Conservation (phyloP, 2,113 vertebrate species). For the Thalassarche chlororhynchos region DNA sequence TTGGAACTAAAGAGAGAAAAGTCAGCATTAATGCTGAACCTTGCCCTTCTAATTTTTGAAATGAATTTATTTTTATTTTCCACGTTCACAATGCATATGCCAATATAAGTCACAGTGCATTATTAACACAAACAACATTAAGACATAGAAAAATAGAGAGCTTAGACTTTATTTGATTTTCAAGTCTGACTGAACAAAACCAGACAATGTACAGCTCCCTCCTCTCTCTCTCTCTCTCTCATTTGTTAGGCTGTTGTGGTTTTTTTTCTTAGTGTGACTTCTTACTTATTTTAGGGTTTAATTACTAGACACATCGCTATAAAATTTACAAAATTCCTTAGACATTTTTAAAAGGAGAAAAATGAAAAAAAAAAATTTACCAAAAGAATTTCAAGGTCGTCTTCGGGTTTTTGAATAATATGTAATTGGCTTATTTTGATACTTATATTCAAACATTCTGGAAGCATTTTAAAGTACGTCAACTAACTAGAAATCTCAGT, state of each 20-base stretch:
- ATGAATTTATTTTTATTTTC: neutral
- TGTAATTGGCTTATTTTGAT: neutral
- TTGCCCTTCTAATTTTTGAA: neutral
- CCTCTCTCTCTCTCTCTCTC: neutral
- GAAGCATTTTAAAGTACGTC: neutral
- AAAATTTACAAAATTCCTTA: neutral
- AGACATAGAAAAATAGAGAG: neutral
- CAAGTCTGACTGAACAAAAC: neutral
- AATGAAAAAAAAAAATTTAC: neutral
- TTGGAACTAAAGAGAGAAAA: neutral
- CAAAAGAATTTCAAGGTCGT: neutral
- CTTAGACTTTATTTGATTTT: neutral
- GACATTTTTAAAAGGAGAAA: neutral
- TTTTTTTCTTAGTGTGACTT: neutral
- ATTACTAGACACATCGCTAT: neutral
- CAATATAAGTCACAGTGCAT: neutral
- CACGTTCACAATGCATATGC: fast-evolving
- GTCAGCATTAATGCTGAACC: neutral
- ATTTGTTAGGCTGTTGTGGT: neutral
- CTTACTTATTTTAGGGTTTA: neutral
- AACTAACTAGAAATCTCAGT: neutral
- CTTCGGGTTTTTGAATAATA: neutral
- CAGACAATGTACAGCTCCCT: neutral
- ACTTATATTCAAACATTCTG: neutral
- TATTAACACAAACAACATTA: neutral